A percentile compares a stretch with the other conserved stretches of the same genome.
These are phyloP conservation scores for Callyntrura guangdongensis DNA, from an alignment of 2,888 invertebrate species.

Conservation along the genomic window DNA sequence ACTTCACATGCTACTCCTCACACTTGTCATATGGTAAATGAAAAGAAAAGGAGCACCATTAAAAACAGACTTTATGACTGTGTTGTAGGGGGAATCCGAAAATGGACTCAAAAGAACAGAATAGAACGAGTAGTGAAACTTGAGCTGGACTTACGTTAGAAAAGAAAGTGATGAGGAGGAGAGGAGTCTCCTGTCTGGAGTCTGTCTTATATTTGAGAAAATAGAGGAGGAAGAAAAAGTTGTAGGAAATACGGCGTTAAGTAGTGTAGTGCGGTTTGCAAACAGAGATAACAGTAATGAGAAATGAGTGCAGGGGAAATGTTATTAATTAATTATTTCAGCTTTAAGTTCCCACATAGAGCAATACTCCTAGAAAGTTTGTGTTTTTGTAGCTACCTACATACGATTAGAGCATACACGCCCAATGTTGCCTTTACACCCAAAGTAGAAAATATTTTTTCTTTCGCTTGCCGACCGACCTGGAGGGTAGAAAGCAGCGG, in stretches of 20 bases:
- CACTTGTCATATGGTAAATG: slow-evolving; percentile 46
- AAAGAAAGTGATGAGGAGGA: neutral
- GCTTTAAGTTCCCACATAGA: slow-evolving; percentile 52
- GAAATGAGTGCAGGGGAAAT: slow-evolving; percentile 45
- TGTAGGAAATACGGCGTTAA: neutral
- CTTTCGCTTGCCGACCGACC: neutral
- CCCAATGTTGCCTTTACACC: neutral
- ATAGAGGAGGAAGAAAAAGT: slow-evolving; percentile 4
- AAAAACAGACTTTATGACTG: slow-evolving; percentile 44
- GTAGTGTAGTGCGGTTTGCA: neutral
- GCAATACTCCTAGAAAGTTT: slow-evolving; percentile 32
- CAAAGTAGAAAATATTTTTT: slow-evolving; percentile 15
- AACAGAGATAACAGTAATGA: neutral
- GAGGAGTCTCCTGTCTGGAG: neutral
- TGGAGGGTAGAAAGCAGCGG: no score
- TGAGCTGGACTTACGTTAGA: slow-evolving; percentile 21
- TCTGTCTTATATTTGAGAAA: neutral
- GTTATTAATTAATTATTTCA: slow-evolving; percentile 67
- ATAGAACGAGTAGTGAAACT: slow-evolving; percentile 32
- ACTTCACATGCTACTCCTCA: neutral
- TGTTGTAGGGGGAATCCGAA: neutral
- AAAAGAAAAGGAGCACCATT: slow-evolving; percentile 48
- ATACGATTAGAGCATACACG: neutral
- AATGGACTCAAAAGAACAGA: neutral
- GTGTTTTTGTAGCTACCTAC: neutral